These are phyloP conservation scores for Mystacornis crossleyi DNA, from an alignment of 2,113 vertebrate species.

Conservation along the genomic window DNA sequence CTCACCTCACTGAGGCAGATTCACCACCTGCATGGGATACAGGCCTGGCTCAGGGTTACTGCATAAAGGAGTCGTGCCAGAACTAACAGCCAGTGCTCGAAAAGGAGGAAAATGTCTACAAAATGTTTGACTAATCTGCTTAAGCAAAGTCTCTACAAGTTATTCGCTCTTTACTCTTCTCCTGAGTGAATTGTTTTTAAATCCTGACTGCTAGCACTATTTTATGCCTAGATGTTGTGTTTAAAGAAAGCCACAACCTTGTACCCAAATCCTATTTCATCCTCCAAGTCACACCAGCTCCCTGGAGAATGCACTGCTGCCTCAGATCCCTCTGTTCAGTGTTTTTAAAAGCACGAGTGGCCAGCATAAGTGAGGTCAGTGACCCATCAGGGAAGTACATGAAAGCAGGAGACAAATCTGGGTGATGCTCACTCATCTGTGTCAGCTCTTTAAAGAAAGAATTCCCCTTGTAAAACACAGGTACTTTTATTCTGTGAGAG, in stretches of 20 bases:
- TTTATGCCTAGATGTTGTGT: not conserved
- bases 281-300: not conserved
- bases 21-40: not conserved
- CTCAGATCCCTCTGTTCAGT: not conserved
- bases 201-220: not conserved
- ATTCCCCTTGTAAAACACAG: not conserved
- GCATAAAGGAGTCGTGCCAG: not conserved
- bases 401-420: slow-evolving; percentile 11
- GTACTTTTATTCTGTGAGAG: not conserved
- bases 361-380: not conserved
- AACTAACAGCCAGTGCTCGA: not conserved
- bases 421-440: slow-evolving; percentile 10
- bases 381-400: not conserved
- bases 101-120: not conserved
- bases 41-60: not conserved
- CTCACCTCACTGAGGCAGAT: not conserved
- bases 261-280: not conserved
- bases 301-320: not conserved
- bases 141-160: not conserved
- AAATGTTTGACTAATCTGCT: not conserved
- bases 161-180: not conserved
- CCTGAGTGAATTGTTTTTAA: not conserved
- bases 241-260: not conserved
- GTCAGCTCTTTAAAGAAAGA: not conserved
- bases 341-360: not conserved